Evolutionary conservation across 1,140 invertebrate genomes (phyloP).

Genomic region (Drosophila arawakana): DNA sequence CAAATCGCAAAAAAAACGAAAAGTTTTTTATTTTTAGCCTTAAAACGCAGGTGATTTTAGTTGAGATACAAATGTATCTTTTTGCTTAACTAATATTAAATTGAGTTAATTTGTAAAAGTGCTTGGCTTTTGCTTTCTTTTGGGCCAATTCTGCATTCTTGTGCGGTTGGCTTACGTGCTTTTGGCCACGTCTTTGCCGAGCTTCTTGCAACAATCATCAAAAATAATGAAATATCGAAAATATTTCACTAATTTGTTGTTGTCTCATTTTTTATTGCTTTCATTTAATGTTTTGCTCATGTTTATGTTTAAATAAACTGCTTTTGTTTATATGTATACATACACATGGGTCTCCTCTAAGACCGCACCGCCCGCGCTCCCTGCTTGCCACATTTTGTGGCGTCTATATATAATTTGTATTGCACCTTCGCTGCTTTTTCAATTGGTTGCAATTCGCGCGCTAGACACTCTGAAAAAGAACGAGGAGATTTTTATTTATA

Average conservation of each 20-base stretch:
- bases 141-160: neutral
- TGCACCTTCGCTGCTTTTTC: constrained; percentile 55
- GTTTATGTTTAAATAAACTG: constrained; percentile 48
- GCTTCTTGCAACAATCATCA: constrained; percentile 11
- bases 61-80: constrained; percentile 10
- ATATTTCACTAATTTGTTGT: constrained; percentile 11
- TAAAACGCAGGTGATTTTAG: neutral
- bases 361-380: neutral
- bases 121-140: neutral
- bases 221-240: neutral
- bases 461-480: constrained; percentile 50
- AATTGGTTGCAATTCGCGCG: constrained; percentile 69
- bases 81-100: neutral
- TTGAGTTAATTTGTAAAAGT: neutral
- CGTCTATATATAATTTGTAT: constrained; percentile 10
- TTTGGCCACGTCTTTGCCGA: constrained; percentile 1
- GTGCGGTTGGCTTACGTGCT: constrained; percentile 24
- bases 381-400: constrained; percentile 6
- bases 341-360: neutral
- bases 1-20: constrained; percentile 1
- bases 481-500: constrained; percentile 59
- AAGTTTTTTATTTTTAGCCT: neutral
- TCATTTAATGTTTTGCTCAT: constrained; percentile 30
- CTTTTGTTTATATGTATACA: constrained; percentile 38
- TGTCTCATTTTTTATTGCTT: constrained; percentile 20